These are phyloP conservation scores for Tenthredo livida DNA, from an alignment of 2,888 invertebrate species.

Conservation along the genomic window DNA sequence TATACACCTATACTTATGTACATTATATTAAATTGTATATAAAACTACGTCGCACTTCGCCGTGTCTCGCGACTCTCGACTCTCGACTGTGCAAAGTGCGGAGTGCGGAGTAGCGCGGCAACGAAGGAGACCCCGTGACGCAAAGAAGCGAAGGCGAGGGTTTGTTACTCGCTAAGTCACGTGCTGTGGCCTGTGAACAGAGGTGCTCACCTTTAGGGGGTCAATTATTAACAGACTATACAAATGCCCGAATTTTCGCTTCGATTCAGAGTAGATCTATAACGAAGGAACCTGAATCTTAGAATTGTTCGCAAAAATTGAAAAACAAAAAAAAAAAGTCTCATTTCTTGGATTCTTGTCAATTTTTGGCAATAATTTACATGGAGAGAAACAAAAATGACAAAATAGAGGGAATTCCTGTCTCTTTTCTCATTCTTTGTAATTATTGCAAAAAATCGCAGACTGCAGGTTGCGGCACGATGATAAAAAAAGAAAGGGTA, in stretches of 20 bases:
- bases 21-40: background rate
- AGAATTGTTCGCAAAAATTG: too few species aligned
- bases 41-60: background rate
- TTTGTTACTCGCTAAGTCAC: slow-evolving; percentile 6
- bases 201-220: background rate
- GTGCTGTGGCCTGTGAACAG: slow-evolving; percentile 13
- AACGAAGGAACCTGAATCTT: too few species aligned
- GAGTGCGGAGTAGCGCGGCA: background rate
- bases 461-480: background rate
- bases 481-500: background rate
- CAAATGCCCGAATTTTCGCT: too few species aligned
- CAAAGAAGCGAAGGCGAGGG: slow-evolving; percentile 5
- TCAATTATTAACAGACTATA: background rate
- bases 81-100: too few species aligned
- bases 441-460: background rate
- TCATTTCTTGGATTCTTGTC: background rate
- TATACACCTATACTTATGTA: too few species aligned
- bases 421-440: too few species aligned
- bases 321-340: too few species aligned
- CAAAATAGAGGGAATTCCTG: background rate
- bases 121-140: background rate
- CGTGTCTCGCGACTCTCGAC: too few species aligned
- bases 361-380: background rate
- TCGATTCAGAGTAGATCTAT: too few species aligned
- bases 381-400: background rate